phyloP scores from a whole-genome alignment of 2,888 invertebrate species.

The Atethmia centrago region DNA sequence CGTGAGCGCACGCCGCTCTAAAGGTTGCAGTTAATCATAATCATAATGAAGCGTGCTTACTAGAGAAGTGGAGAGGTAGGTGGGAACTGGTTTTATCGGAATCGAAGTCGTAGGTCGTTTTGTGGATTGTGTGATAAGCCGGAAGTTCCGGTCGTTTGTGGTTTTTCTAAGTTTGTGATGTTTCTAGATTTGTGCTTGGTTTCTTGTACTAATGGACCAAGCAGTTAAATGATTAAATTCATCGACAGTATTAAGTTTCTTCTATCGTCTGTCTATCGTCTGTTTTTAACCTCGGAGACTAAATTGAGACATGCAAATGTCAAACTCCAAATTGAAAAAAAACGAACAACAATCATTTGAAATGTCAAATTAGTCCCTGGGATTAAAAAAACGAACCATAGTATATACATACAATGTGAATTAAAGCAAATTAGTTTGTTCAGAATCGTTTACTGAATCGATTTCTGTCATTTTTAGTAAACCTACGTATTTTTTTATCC shows the following conservation, averaged over 20 bases:
- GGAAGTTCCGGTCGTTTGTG: conserved; percentile 17
- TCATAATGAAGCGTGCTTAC: conserved; percentile 30
- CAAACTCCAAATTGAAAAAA: too few relatives aligned
- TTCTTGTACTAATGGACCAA: background rate
- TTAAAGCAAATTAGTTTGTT: too few relatives aligned
- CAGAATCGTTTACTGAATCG: too few relatives aligned
- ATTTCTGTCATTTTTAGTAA: too few relatives aligned
- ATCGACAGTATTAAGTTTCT: background rate
- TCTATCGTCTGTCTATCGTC: too few relatives aligned
- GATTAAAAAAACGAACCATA: too few relatives aligned
- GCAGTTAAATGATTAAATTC: background rate
- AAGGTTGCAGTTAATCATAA: conserved; percentile 47
- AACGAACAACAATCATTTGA: too few relatives aligned
- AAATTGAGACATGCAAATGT: too few relatives aligned
- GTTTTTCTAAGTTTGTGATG: conserved; percentile 3
- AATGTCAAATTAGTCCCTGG: too few relatives aligned
- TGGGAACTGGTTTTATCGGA: conserved; percentile 28
- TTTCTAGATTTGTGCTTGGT: background rate
- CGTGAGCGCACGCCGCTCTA: conserved; percentile 23
- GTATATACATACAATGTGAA: too few relatives aligned
- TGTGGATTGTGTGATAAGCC: conserved; percentile 14
- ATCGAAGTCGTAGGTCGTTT: conserved; percentile 14
- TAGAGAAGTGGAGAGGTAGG: conserved; percentile 3
- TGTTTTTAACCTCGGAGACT: too few relatives aligned
- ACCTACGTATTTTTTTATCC: too few relatives aligned